Base-by-base conservation (phyloP, 2,888 invertebrate genomes). In the Trachelus tabidus region DNA sequence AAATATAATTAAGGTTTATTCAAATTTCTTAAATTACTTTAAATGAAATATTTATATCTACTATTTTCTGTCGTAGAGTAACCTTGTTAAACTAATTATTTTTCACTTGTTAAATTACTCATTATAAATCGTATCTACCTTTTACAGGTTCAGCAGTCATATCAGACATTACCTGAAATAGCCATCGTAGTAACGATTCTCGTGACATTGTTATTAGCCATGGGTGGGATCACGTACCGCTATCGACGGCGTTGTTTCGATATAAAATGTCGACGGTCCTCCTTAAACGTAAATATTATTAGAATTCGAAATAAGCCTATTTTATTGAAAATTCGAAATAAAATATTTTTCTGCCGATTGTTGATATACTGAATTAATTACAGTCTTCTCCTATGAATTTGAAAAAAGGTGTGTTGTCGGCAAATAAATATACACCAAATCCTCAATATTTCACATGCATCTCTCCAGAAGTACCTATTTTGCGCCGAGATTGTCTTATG, bases 391-490 rank as follows among this genome's bases (percentile, higher is more conserved):
- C 94, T 40, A 92, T 93, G 85, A 93, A 93, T 83, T 87, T 94
- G 78, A 94, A 93, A 84, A 93, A 93, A 81, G 93, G 93, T 79
- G 89, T 94, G 68, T 92, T 96, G 83, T 93, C 95, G 86, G 94
- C 95, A 84, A 95, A 96, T 90, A 93, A 95, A 86, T 96, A 95
- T 92, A 95, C 95, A 83, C 94, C 95, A 85, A 96, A 96, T 93
- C 96, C 96, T 75, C 95, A 96, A 92, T 96, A 96, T 92, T 94
- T 95, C 68, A 93, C 89, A 4, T 91, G 92, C 80, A 88, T 92
- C 12, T 91, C 92, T 0, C 87, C 89, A 34, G 89, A 91, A 76
- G 94, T 96, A 23, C 94, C 94, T 23, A 92, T 95, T 73, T 91
- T 96, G 73, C 93, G 93, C 75, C 92, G 95, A 75, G 95, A 95